Percentiles rank a stretch among this genome's conserved stretches.
These are phyloP conservation scores for Eupelmus urozonus DNA, from an alignment of 2,888 invertebrate species.

Conservation along the genomic window DNA sequence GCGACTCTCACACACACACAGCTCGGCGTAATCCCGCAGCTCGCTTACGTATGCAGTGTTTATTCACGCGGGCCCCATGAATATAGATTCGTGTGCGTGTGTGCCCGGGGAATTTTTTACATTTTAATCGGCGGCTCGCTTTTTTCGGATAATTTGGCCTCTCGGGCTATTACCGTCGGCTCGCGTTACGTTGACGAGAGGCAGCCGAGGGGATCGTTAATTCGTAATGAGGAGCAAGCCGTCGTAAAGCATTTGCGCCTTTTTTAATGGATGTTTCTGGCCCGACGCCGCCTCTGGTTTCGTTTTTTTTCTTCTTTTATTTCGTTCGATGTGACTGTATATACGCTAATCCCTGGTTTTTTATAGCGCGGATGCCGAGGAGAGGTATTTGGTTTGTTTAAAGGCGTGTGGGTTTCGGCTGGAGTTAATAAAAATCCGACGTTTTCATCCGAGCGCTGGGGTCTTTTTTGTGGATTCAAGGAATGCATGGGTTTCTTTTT, in stretches of 20 bases:
- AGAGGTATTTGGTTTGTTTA: constrained; percentile 56
- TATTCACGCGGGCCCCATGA: constrained; percentile 37
- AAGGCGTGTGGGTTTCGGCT: not conserved
- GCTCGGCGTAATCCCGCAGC: constrained; percentile 30
- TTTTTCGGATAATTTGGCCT: constrained; percentile 30
- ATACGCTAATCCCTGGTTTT: constrained; percentile 45
- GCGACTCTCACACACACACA: not conserved
- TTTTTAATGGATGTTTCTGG: constrained; percentile 44
- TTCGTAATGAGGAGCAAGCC: constrained; percentile 51
- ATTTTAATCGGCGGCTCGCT: constrained; percentile 49
- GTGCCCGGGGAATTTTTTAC: constrained; percentile 34
- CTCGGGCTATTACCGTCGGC: constrained; percentile 49
- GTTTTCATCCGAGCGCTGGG: constrained; percentile 27
- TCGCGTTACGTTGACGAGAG: constrained; percentile 22
- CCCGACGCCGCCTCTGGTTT: constrained; percentile 9
- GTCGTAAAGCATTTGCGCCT: constrained; percentile 47
- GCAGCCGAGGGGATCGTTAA: constrained; percentile 43
- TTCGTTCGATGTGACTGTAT: not conserved
- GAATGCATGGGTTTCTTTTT: not conserved
- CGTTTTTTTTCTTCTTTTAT: constrained; percentile 2
- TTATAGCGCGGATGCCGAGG: constrained; percentile 23
- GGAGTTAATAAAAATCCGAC: constrained; percentile 54
- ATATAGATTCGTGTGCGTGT: not conserved
- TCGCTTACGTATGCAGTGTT: constrained; percentile 51
- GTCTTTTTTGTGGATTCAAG: constrained; percentile 7